Conservation (phyloP, 2,888 invertebrate species). For the Lagria hirta region DNA sequence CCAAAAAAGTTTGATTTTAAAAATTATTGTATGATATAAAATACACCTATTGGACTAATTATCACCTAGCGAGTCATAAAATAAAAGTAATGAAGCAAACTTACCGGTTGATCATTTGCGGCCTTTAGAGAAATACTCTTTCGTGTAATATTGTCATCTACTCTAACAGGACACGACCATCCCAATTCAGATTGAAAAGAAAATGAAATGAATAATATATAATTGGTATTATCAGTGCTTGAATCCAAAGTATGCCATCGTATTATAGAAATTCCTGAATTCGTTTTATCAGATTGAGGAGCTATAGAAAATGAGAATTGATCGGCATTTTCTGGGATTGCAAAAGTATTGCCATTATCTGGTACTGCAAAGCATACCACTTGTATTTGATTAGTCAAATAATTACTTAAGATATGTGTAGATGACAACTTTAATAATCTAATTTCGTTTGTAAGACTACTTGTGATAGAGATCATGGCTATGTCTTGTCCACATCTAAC, state of each 20-base stretch:
- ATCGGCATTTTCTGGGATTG: conserved; percentile 50
- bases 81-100: conserved; percentile 21
- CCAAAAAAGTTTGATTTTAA: too few relatives aligned
- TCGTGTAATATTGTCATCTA: conserved; percentile 58
- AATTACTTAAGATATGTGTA: conserved; percentile 65
- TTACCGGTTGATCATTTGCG: conserved; percentile 40
- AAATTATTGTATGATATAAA: too few relatives aligned
- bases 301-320: conserved; percentile 50
- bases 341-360: conserved; percentile 46
- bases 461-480: conserved; percentile 62
- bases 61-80: too few relatives aligned
- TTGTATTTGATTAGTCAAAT: conserved; percentile 58
- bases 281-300: conserved; percentile 52
- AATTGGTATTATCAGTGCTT: conserved; percentile 41
- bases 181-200: conserved; percentile 39
- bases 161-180: conserved; percentile 62
- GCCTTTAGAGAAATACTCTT: conserved; percentile 58
- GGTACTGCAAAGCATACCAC: conserved; percentile 58
- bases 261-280: conserved; percentile 50
- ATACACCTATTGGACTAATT: too few relatives aligned
- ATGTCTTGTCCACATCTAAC: conserved; percentile 58
- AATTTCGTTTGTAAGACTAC: conserved; percentile 66
- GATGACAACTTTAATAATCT: conserved; percentile 65
- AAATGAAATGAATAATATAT: conserved; percentile 47
- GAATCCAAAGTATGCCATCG: conserved; percentile 47